Evolutionary conservation across 37 sponge, comb jelly and placozoan species (phyloP).

Genomic region (Geodia barretti): DNA sequence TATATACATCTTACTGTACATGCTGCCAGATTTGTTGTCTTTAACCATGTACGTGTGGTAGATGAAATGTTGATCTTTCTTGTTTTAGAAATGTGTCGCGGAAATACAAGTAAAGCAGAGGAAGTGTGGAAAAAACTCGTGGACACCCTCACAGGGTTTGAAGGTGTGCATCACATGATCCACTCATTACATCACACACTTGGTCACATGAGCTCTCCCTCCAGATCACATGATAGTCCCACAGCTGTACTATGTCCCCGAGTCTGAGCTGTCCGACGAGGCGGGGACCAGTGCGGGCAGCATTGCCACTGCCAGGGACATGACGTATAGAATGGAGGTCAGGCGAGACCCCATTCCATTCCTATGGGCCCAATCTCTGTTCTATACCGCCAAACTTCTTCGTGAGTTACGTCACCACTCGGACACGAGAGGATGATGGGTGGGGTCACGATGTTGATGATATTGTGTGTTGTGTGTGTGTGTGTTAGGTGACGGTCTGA

Average conservation of each 20-base stretch:
- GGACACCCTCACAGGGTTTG: not conserved
- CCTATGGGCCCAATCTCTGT: constrained; percentile 80
- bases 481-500: constrained; percentile 53
- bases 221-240: constrained; percentile 42
- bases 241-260: constrained; percentile 66
- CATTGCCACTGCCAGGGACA: constrained; percentile 20
- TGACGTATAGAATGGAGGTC: constrained; percentile 24
- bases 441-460: constrained; percentile 50
- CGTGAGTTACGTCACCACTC: too few species aligned
- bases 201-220: not conserved
- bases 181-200: not conserved
- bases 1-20: too few species aligned
- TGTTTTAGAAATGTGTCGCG: constrained; percentile 73
- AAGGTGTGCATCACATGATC: constrained; percentile 22
- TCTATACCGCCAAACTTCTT: constrained; percentile 60
- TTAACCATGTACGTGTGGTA: too few species aligned
- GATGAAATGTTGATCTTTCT: too few species aligned
- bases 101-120: constrained; percentile 43
- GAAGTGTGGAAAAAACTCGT: constrained; percentile 63
- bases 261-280: constrained; percentile 48
- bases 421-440: too few species aligned
- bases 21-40: too few species aligned
- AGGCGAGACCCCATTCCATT: constrained; percentile 54
- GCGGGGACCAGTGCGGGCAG: not conserved
- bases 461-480: not conserved